Evolutionary conservation across 1,140 invertebrate genomes (phyloP), one percentile per base, ranked within the genome.

Genomic region (Caenorhabditis remanei): DNA sequence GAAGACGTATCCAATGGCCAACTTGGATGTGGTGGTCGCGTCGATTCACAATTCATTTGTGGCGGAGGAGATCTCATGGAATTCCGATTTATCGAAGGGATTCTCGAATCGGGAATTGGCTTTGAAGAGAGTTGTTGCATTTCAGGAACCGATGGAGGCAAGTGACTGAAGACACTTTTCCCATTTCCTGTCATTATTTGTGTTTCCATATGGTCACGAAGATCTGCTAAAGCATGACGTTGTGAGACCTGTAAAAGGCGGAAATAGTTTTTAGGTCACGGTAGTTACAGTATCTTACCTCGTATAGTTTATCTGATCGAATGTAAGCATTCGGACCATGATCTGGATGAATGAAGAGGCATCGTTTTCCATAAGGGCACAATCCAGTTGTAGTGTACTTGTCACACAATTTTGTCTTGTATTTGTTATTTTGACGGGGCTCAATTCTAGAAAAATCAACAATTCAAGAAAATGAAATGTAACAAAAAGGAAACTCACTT

Each of bases 351-450:
- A 91, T 91, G 79, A 91, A 91, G 21, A 91, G 86, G 58, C 90
- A 91, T 40, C 90, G 85, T 50, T 40, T 88, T 21, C 90, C 90
- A 67, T 92, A 91, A 4, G 90, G 90, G 83, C 90, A 91, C 16
- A 91, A 87, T 53, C 90, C 90, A 9, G 86, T 89, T 6, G 87
- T 92, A 14, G 90, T 91, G 87, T 91, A 91, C 75, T 92, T 92
- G 43, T 91, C 90, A 58, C 90, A 91, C 21, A 92, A 63, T 84
- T 91, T 91, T 48, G 90, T 91, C 53, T 91, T 91, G 90, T 91
- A 91, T 82, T 91, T 91, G 83, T 55, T 84, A 55, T 89, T 92
- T 55, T 90, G 90, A 16, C 88, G 87, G 16, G 40, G 61, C 56
- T 58, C 65, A 55, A 82, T 2, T 79, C 48, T 56, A 24, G 19